A percentile compares a stretch with the other conserved stretches of the same genome.
Conservation (phyloP, 2,888 invertebrate genomes). For the Diarsia rubi region DNA sequence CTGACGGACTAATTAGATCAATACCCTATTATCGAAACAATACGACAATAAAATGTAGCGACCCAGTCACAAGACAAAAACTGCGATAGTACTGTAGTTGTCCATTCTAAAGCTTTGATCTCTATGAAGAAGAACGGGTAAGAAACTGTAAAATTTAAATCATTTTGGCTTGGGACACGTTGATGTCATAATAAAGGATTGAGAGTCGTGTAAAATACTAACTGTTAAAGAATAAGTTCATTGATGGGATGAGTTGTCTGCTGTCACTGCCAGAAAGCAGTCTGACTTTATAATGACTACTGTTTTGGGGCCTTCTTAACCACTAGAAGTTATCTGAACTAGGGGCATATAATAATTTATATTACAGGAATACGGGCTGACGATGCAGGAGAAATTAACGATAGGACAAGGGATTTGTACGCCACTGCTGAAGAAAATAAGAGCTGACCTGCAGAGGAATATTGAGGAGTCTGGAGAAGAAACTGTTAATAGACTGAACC, state of each 20-base stretch:
- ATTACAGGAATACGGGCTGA: constrained; percentile 97
- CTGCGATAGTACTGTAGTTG: too few species aligned
- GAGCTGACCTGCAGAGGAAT: constrained; percentile 98
- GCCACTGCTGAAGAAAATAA: constrained; percentile 98
- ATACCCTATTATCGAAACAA: too few species aligned
- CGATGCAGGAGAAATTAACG: constrained; percentile 98
- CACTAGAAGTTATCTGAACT: background rate
- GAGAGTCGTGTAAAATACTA: background rate
- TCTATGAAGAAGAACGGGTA: too few species aligned
- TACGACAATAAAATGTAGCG: too few species aligned
- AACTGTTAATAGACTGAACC: constrained; percentile 98
- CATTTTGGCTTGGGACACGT: background rate
- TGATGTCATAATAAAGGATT: background rate
- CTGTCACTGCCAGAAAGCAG: constrained; percentile 16
- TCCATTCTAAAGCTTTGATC: too few species aligned
- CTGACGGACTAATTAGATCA: too few species aligned
- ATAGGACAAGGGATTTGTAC: constrained; percentile 99
- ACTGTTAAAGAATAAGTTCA: constrained; percentile 28
- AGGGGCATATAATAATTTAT: background rate
- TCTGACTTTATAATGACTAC: background rate
- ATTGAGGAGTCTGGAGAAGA: constrained; percentile 98
- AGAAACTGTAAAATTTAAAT: too few species aligned
- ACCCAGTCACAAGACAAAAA: too few species aligned
- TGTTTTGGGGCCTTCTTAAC: background rate
- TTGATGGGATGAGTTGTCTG: constrained; percentile 13